Evolutionary conservation across 2,888 invertebrate genomes (phyloP).

Genomic region (Sinodicranocentrus sp.): DNA sequence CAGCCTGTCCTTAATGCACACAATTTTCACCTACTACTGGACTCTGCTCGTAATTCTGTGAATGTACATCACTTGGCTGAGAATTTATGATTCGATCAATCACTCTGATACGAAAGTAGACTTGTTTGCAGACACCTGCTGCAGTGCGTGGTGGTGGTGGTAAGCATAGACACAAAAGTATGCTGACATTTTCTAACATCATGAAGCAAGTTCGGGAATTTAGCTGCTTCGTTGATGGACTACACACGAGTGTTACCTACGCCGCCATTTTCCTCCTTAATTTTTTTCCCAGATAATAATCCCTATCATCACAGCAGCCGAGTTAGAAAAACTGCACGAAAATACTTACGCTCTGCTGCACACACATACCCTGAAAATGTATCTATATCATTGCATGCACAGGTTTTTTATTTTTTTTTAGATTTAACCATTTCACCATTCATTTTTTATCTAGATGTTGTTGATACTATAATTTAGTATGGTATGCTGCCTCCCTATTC

Average conservation of each 20-base stretch:
- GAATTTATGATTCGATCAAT: slow-evolving; percentile 29
- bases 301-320: not conserved
- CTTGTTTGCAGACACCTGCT: slow-evolving; percentile 16
- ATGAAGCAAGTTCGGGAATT: slow-evolving; percentile 24
- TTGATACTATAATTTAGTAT: slow-evolving; percentile 57
- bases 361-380: slow-evolving; percentile 38
- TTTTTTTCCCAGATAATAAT: slow-evolving; percentile 48
- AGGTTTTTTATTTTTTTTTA: not conserved
- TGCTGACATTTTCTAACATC: slow-evolving; percentile 23
- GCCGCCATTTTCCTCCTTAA: slow-evolving; percentile 9
- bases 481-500: slow-evolving; percentile 12
- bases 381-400: not conserved
- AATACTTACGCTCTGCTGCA: slow-evolving; percentile 49
- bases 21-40: too few species aligned
- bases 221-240: slow-evolving; percentile 3
- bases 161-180: not conserved
- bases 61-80: not conserved
- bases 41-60: too few species aligned
- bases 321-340: slow-evolving; percentile 29
- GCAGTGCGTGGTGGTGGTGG: not conserved
- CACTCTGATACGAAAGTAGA: slow-evolving; percentile 26
- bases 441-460: slow-evolving; percentile 43
- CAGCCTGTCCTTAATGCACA: too few species aligned
- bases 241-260: too few species aligned
- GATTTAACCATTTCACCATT: slow-evolving; percentile 25